Evolutionary conservation across 2,888 invertebrate genomes (phyloP), one percentile per base, ranked within the genome.

Genomic region (Eupithecia subfuscata): DNA sequence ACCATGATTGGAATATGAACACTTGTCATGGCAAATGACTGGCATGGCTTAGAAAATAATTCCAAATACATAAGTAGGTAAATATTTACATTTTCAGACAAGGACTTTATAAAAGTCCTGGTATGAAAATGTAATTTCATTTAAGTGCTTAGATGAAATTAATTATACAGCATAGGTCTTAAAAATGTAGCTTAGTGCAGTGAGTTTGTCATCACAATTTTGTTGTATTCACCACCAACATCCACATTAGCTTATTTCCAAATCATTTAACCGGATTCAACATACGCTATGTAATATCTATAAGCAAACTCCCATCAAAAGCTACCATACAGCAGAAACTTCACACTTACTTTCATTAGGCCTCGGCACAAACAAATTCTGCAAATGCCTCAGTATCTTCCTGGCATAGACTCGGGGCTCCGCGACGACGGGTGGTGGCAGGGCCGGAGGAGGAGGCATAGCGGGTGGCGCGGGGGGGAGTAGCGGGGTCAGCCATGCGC

Each of bases 401-500:
- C 98, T 95, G 0, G 98, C 97, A 91, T 99, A 99, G 78, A 97
- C 96, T 88, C 98, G 98, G 0, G 99, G 98, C 87, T 98, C 97
- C 75, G 98, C 98, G 67, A 97, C 95, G 16, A 99, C 97, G 0
- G 99, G 98, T 82, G 96, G 96, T 0, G 99, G 99, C 25, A 99
- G 97, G 82, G 98, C 97, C 73, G 98, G 96, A 86, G 98, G 97
- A 1, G 98, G 98, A 40, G 96, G 96, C 37, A 97, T 97, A 81
- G 98, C 96, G 0, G 98, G 97, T 75, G 99, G 95, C 97, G 99
- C 98, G 87, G 99, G 90, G 0, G 97, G 96, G 81, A 97, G 96
- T 79, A 99, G 94, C 4, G 99, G 98, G 0, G 98, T 97, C 80
- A 99, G 94, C 99, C 99, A 99, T 87, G 99, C 98, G 90, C 99